A percentile compares a stretch with the other conserved stretches of the same genome.
Evolutionary conservation across 2,113 vertebrate genomes (phyloP).

Genomic region (Isurus oxyrinchus): DNA sequence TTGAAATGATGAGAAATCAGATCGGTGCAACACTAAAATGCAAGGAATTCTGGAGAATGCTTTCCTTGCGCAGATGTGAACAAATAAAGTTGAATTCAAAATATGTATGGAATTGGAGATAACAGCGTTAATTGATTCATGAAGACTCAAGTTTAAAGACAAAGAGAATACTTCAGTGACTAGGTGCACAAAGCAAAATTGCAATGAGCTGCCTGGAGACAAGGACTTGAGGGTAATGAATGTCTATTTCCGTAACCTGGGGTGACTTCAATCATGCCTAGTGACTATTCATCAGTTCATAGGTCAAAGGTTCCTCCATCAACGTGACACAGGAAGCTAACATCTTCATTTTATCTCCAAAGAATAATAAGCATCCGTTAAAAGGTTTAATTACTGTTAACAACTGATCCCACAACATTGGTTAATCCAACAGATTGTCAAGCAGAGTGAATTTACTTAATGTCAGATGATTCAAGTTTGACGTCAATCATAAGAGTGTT

Average conservation of each 20-base stretch:
- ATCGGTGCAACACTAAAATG: background rate
- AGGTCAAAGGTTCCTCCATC: background rate
- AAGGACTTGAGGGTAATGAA: background rate
- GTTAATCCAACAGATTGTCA: background rate
- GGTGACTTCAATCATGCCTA: background rate
- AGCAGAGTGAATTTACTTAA: background rate
- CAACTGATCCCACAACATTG: background rate
- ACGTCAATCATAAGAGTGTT: slow-evolving; percentile 2
- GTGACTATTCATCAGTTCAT: slow-evolving; percentile 1
- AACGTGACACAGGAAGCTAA: background rate
- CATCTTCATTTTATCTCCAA: background rate
- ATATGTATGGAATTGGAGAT: background rate
- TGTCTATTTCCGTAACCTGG: background rate
- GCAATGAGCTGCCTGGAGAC: background rate
- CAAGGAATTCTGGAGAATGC: background rate
- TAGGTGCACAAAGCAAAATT: background rate
- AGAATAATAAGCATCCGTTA: background rate
- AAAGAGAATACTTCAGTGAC: background rate
- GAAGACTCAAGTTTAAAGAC: background rate
- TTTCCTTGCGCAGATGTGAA: background rate
- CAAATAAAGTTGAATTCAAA: background rate
- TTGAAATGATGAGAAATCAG: background rate
- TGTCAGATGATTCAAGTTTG: slow-evolving; percentile 3
- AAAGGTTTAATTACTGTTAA: background rate
- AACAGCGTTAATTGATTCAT: background rate